Base-by-base conservation (phyloP, 2,113 vertebrate species). In the Phaethon lepturus region DNA sequence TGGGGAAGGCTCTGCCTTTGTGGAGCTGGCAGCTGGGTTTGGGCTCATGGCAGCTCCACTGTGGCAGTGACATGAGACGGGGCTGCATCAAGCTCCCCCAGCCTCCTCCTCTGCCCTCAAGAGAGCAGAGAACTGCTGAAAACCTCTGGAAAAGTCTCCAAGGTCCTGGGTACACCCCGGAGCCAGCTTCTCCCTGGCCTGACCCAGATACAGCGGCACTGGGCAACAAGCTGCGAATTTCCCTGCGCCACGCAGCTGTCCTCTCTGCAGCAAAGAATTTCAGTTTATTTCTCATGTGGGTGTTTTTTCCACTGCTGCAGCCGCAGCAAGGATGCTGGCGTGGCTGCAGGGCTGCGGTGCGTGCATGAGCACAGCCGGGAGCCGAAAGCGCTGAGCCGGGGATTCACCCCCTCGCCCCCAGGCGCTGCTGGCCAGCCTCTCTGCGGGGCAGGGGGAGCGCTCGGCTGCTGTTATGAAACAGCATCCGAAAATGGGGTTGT, bases 341-440 rank as follows among this genome's bases (percentile, higher is more conserved):
- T 74, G 91, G 94, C 96, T 82, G 93, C 53, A 64, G 91, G 23
- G 47, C 59, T 17, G 90, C 29, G 7, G 49, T 63, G 50, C 11
- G 19, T 40, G 73, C 0, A 1, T 40, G 56, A 81, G 64, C 69
- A 12, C 2, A 7, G 74, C 52, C 19, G 40, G 71, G 72, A 87
- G 53, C 47, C 1, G 6, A 95, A 98, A 96, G 17, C 78, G 94
- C 93, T 97, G 95, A 98, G 94, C 93, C 93, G 97, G 88, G 72
- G 50, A 82, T 96, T 91, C 16, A 19, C n/a, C 16, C 66, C 9
- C 49, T 35, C 8, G 1, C 44, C 19, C 5, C 52, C 0, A 1
- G 1, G 4, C 10, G 1, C 38, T 0, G 0, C 78, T 50, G 90
- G 69, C 72, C 86, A 86, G 79, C 58, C n/a, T 17, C 85, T 95